phyloP scores from a whole-genome alignment of 2,888 invertebrate species.

The Halictus quadricinctus region DNA sequence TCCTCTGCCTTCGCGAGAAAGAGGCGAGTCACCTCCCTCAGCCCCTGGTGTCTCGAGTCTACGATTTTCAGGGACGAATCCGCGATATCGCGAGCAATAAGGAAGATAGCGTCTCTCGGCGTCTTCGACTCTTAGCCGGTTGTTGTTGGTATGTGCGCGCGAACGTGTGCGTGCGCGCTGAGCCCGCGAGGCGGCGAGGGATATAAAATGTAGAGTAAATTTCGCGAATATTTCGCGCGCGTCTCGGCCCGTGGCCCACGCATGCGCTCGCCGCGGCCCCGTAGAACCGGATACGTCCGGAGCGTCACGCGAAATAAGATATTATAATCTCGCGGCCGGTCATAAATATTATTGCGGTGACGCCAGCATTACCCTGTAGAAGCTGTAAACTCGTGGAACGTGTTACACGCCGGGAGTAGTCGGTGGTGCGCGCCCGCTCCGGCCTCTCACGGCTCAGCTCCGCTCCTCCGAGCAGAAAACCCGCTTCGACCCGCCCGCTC shows the following conservation, averaged over 20 bases:
- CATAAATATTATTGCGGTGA: slow-evolving; percentile 78
- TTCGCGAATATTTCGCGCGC: slow-evolving; percentile 63
- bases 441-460: slow-evolving; percentile 4
- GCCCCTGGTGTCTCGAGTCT: not conserved
- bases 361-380: slow-evolving; percentile 73
- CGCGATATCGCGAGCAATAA: slow-evolving; percentile 69
- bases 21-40: not conserved
- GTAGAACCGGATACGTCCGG: slow-evolving; percentile 74
- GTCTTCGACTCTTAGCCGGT: slow-evolving; percentile 25
- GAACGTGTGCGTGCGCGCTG: not conserved
- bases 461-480: not conserved
- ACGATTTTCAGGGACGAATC: slow-evolving; percentile 15
- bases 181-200: not conserved
- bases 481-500: slow-evolving; percentile 14
- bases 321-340: slow-evolving; percentile 77
- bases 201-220: slow-evolving; percentile 70
- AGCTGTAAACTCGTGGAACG: slow-evolving; percentile 78
- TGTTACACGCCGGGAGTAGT: slow-evolving; percentile 70
- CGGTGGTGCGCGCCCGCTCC: slow-evolving; percentile 8
- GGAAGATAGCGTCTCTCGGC: slow-evolving; percentile 70
- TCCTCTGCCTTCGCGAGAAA: not conserved
- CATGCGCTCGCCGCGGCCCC: slow-evolving; percentile 47
- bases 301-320: slow-evolving; percentile 76
- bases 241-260: slow-evolving; percentile 62
- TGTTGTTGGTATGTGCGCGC: not conserved